phyloP scores from a whole-genome alignment of 1,140 invertebrate species.

The Acyrthosiphon pisum region DNA sequence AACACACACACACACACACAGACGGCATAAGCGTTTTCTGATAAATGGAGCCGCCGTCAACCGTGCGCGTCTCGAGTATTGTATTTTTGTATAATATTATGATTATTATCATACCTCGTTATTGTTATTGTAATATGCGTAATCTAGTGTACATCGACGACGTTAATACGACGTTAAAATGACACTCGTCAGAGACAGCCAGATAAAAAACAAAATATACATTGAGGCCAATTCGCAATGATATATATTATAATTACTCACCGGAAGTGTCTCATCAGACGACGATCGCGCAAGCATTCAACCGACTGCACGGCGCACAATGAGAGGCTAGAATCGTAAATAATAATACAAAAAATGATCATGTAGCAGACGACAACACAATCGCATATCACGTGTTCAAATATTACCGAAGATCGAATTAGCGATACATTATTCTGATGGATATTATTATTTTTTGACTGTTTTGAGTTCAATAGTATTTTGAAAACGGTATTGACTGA shows the following conservation, averaged over 20 bases:
- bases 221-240: background rate
- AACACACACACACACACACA: no score
- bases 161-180: background rate
- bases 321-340: background rate
- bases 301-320: background rate
- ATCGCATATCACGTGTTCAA: background rate
- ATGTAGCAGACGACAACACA: background rate
- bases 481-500: background rate
- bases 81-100: background rate
- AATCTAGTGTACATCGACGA: background rate
- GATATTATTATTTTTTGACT: background rate
- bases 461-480: background rate
- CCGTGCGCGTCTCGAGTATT: background rate
- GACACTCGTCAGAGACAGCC: background rate
- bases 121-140: background rate
- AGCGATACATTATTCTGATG: background rate
- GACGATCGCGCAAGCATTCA: background rate
- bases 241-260: background rate
- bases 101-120: background rate
- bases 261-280: constrained; percentile 41
- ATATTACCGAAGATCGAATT: background rate
- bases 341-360: background rate
- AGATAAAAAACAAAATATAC: background rate
- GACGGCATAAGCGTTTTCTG: background rate
- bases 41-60: background rate